These are phyloP conservation scores for Conus ventricosus DNA, from an alignment of 1,140 invertebrate species.

Conservation along the genomic window DNA sequence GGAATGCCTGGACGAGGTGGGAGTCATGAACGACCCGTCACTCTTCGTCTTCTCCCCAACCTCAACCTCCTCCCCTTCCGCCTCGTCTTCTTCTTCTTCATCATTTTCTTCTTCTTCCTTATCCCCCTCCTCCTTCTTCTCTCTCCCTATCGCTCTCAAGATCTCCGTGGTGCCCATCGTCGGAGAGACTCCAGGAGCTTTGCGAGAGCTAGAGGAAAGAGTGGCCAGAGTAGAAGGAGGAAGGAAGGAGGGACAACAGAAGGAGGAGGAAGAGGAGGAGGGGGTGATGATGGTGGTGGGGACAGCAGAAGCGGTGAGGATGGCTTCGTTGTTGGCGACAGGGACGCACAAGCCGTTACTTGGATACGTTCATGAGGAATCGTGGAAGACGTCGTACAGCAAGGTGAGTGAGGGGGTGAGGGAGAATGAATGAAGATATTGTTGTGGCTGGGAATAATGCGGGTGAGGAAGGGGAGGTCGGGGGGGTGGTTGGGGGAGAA, in stretches of 20 bases:
- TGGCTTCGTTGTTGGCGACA: background rate
- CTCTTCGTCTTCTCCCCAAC: background rate
- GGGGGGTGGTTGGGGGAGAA: too few species aligned
- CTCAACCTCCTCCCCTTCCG: background rate
- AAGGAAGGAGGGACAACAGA: background rate
- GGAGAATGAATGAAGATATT: background rate
- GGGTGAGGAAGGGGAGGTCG: background rate
- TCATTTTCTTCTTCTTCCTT: background rate
- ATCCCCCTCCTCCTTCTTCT: background rate
- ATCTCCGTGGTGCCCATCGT: background rate
- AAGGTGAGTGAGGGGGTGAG: background rate
- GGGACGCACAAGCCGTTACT: background rate
- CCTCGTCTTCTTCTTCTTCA: too few species aligned
- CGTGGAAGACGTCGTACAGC: background rate
- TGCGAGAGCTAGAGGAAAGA: background rate
- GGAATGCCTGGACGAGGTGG: background rate
- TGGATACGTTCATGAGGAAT: background rate
- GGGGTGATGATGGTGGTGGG: constrained; percentile 5
- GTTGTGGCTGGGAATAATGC: background rate
- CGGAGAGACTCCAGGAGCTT: background rate
- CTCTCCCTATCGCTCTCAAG: background rate
- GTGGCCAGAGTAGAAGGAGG: background rate
- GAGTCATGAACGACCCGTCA: background rate
- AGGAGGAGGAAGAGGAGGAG: background rate
- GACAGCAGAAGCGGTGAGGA: background rate